Conservation (phyloP, 2,797 vertebrate genomes). For the Enteromius unitaeniatus region DNA sequence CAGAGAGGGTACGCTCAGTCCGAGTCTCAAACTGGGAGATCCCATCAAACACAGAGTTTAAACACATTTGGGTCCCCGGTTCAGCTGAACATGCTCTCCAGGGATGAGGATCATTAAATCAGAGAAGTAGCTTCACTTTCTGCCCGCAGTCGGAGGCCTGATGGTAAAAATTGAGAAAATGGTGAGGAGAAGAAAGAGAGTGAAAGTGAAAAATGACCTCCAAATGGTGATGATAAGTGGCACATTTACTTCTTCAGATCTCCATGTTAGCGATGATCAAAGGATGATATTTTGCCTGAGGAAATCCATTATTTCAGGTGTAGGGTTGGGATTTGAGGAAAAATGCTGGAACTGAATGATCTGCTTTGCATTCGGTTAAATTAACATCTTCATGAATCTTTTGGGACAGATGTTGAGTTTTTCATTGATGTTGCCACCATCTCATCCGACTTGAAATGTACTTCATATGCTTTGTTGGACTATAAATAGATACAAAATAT, state of each 20-base stretch:
- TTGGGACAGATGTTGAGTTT: not conserved
- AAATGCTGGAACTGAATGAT: not conserved
- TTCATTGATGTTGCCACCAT: not conserved
- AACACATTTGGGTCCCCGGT: not conserved
- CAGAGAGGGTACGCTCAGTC: conserved; percentile 10
- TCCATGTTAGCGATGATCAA: conserved; percentile 9
- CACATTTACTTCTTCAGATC: conserved; percentile 36
- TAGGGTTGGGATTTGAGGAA: not conserved
- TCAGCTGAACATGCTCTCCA: not conserved
- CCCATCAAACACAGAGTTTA: conserved; percentile 24
- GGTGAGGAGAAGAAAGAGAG: not conserved
- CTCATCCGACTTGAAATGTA: not conserved
- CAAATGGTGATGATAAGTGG: conserved; percentile 28
- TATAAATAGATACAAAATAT: not conserved
- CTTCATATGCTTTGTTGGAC: not conserved
- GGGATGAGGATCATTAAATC: conserved; percentile 31
- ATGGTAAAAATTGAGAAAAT: not conserved
- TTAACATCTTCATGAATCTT: conserved; percentile 1
- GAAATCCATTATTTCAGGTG: conserved; percentile 8
- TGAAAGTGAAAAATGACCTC: not conserved
- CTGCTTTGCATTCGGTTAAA: not conserved
- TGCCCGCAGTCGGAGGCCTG: not conserved
- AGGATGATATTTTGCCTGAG: not conserved
- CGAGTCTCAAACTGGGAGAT: conserved; percentile 5
- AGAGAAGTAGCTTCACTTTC: not conserved